Base-by-base conservation (phyloP, 2,888 invertebrate species). In the Caenorhabditis panamensis region DNA sequence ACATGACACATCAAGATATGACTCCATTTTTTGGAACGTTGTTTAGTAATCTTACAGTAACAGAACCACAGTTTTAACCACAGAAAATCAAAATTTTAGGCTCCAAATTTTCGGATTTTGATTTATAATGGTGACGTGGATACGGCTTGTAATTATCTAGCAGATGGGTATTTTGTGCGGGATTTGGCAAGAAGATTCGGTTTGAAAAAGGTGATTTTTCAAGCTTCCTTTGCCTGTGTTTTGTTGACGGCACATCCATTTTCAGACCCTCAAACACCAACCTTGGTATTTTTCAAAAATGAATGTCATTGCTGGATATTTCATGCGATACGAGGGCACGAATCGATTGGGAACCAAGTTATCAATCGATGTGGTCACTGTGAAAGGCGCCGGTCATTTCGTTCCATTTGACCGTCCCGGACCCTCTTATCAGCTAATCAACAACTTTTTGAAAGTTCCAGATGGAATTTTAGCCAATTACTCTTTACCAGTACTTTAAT, bases 401-500 rank as follows among this genome's bases (percentile, higher is more conserved):
- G 85, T 85, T 0, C 85, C 85, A 0, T 67, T 82, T 6, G 85
- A 85, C 26, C 69, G 83, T 18, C 83, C 85, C 9, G 82, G 82
- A 26, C 82, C 83, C n/a, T 49, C 85, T 11, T 58, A 77, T 20
- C 85, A 85, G 68, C 84, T 85, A 80, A 71, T 85, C 56, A 82
- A 83, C 28, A 85, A 85, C 62, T 85, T 85, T 44, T 49, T 85
- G 58, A 64, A 24, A 9, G 76, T 76, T 13, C 37, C 49, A 44
- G 37, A 44, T 24, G 67, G 31, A n/a, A 64, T 61, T 37, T 53
- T 58, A 9, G 75, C 76, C 66, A 78, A 83, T 59, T 79, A 79
- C n/a, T 76, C 81, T 95, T 95, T n/a, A 95, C 95, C 0, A 94
- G 94, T 89, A 95, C 95, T 1, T 94, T 96, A 92, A 94, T 95